Base-by-base conservation (phyloP, 2,888 invertebrate species). In the Unio pictorum region DNA sequence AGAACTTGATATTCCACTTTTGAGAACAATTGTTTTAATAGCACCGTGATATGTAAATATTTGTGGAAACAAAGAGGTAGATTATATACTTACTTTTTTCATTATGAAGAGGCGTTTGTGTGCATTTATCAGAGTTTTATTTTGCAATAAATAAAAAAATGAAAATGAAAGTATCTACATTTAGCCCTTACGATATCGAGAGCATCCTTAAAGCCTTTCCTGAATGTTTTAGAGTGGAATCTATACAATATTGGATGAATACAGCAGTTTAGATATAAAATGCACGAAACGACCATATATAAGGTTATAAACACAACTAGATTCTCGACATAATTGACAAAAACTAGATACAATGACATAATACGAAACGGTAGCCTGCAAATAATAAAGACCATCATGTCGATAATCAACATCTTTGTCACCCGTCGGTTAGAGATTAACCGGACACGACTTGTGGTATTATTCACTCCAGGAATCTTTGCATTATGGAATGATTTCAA, bases 281-380 rank as follows among this genome's bases (percentile, higher is more conserved):
- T 62, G 34, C 69, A 71, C n/a, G 80, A 80, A 4, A 82, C 68
- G 28, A 78, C 67, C 6, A 34, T 34, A 7, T 1, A 6, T 8
- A 34, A 1, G 7, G 8, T 0, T 8, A 6, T 1, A 34, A 34
- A 6, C 7, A 34, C 34, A 7, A 7, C 30, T 3, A 0, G 23
- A 23, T 30, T 4, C 7, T 34, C 8, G 0, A 34, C 7, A 34
- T 8, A 1, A 34, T 34, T 34, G 6, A 0, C 8, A n/a, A 87
- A 79, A 64, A 80, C 78, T 1, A 81, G 11, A 15, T 2, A 45
- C 45, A 45, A 15, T 11, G 45, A 3, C 34, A 34, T 4, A 4
- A 96, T 93, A 92, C 96, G 95, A 87, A 96, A 95, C 55, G 96
- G 96, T 83, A 94, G 93, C 96, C 96, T 97, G 91, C 96, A 96